These are phyloP conservation scores for Actinopyga echinites DNA, from an alignment of 53 echinoderm and acorn worm genomes.

Conservation along the genomic window DNA sequence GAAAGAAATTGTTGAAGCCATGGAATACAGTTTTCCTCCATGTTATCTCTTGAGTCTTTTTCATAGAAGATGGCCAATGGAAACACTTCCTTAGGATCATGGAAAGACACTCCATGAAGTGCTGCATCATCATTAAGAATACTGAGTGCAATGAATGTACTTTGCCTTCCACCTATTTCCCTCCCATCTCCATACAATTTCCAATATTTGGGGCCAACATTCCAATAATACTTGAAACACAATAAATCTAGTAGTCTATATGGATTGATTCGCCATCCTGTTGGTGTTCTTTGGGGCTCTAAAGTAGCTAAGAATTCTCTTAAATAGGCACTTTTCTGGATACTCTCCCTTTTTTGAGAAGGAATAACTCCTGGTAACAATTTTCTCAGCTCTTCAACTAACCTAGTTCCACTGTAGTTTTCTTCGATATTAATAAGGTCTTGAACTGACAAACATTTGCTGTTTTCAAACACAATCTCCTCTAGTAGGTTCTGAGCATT, in stretches of 20 bases:
- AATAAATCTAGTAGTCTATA: not conserved
- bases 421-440: not conserved
- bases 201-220: not conserved
- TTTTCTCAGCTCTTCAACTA: not conserved
- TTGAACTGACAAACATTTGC: too few relatives aligned
- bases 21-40: slow-evolving; percentile 40
- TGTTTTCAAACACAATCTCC: too few relatives aligned
- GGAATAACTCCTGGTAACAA: not conserved
- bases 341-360: not conserved
- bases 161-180: not conserved
- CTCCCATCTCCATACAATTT: slow-evolving; percentile 18
- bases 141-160: not conserved
- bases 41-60: slow-evolving; percentile 71
- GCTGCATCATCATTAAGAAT: not conserved
- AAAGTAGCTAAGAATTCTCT: not conserved
- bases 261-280: not conserved
- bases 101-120: not conserved
- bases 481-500: too few relatives aligned
- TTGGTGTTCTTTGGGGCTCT: not conserved
- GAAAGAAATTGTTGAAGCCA: not conserved
- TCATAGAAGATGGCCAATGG: slow-evolving; percentile 63
- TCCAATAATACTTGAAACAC: not conserved
- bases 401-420: not conserved
- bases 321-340: too few relatives aligned
- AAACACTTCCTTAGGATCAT: slow-evolving; percentile 42